Conservation (phyloP, 2,888 invertebrate genomes). For the Drosophila suboccidentalis region DNA sequence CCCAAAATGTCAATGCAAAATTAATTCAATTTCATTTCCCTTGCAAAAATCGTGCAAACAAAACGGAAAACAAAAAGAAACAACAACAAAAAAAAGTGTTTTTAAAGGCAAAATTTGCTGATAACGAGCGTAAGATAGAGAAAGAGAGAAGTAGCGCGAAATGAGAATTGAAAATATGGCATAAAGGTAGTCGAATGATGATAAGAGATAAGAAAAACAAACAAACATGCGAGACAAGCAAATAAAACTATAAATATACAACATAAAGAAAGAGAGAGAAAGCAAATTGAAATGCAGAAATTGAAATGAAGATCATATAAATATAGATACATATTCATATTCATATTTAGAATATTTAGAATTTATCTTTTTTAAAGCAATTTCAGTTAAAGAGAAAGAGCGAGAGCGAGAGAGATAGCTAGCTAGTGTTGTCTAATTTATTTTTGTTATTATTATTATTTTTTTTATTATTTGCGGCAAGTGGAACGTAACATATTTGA, state of each 20-base stretch:
- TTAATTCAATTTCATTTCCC: constrained; percentile 56
- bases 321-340: background rate
- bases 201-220: constrained; percentile 41
- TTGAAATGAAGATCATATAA: background rate
- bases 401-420: background rate
- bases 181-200: constrained; percentile 32
- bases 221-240: constrained; percentile 5
- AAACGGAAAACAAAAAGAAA: constrained; percentile 6
- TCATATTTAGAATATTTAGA: too few species aligned
- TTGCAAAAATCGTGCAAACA: constrained; percentile 30
- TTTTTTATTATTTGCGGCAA: constrained; percentile 46
- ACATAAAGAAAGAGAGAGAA: background rate
- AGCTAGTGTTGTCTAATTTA: constrained; percentile 2
- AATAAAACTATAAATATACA: background rate
- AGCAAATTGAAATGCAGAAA: background rate
- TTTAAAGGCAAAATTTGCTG: constrained; percentile 14
- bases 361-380: background rate
- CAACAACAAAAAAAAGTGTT: constrained; percentile 14
- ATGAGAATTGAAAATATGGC: constrained; percentile 1
- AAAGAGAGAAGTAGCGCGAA: background rate
- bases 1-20: constrained; percentile 56
- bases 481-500: constrained; percentile 73
- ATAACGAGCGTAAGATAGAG: constrained; percentile 34
- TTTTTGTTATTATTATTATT: constrained; percentile 19
- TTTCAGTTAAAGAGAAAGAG: background rate